A percentile compares a stretch with the other conserved stretches of the same genome.
Conservation (phyloP, 2,888 invertebrate genomes). For the Herminia tarsipennalis region DNA sequence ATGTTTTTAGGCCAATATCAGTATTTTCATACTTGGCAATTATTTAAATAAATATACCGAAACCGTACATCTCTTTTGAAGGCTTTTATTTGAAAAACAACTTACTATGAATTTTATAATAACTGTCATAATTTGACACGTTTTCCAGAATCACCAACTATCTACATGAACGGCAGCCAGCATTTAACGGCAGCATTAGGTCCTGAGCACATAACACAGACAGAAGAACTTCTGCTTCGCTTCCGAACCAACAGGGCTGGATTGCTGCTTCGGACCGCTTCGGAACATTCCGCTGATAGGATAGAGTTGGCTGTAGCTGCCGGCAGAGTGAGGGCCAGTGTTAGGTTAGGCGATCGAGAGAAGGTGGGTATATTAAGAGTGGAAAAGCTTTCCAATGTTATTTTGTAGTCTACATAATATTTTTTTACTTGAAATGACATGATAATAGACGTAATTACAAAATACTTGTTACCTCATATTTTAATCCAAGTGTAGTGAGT, state of each 20-base stretch:
- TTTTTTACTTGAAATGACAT: background rate
- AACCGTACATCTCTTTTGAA: no score
- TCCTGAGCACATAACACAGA: constrained; percentile 93
- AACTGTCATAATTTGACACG: background rate
- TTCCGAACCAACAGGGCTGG: constrained; percentile 93
- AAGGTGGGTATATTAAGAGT: constrained; percentile 86
- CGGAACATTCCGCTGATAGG: constrained; percentile 91
- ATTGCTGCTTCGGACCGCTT: constrained; percentile 92
- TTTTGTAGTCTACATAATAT: no score
- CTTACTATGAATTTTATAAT: no score
- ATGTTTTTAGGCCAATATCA: no score
- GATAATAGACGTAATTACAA: no score
- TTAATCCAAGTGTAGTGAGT: no score
- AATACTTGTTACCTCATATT: no score
- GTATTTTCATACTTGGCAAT: no score
- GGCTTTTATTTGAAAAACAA: no score
- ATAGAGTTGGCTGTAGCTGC: constrained; percentile 94
- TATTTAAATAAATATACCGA: no score
- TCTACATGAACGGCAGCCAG: constrained; percentile 95
- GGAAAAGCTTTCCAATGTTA: background rate
- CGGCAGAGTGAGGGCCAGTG: constrained; percentile 92
- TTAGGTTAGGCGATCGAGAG: constrained; percentile 93
- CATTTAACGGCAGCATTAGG: constrained; percentile 91
- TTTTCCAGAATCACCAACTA: constrained; percentile 92
- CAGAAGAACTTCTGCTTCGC: constrained; percentile 94